Conservation (phyloP, 2,888 invertebrate species). For the Nemoura dubitans region DNA sequence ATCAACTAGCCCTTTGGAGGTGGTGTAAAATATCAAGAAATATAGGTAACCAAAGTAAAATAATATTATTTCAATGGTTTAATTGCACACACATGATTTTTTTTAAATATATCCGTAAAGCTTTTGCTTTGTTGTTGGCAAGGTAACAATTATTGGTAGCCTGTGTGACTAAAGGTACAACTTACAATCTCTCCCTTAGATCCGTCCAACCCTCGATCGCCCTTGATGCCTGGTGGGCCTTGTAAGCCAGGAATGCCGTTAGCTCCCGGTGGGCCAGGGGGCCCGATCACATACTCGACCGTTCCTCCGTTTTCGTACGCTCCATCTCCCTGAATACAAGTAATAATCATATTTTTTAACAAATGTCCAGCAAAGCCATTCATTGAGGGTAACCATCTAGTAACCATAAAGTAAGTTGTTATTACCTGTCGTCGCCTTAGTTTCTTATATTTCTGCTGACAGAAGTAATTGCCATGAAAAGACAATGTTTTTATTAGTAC, state of each 20-base stretch:
- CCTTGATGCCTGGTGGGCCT: slow-evolving; percentile 87
- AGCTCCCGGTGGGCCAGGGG: slow-evolving; percentile 81
- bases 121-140: too few relatives aligned
- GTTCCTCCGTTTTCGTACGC: slow-evolving; percentile 72
- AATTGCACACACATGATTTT: too few relatives aligned
- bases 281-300: slow-evolving; percentile 60
- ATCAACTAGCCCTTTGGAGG: too few relatives aligned
- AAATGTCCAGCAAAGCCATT: slow-evolving; percentile 67
- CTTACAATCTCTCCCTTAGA: slow-evolving; percentile 83
- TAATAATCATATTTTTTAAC: slow-evolving; percentile 69
- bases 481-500: slow-evolving; percentile 48
- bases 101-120: too few relatives aligned
- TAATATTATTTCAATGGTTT: too few relatives aligned
- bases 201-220: slow-evolving; percentile 85
- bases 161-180: slow-evolving; percentile 52
- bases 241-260: slow-evolving; percentile 77
- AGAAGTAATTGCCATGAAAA: slow-evolving; percentile 56
- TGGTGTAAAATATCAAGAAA: too few relatives aligned
- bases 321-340: slow-evolving; percentile 76
- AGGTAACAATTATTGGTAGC: too few relatives aligned
- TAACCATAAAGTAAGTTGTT: background rate
- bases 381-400: background rate
- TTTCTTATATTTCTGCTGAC: slow-evolving; percentile 81
- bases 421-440: slow-evolving; percentile 81
- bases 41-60: too few relatives aligned